Percentiles rank a stretch among this genome's conserved stretches.
Conservation (phyloP, 2,113 vertebrate species). For the Aramus guarauna region DNA sequence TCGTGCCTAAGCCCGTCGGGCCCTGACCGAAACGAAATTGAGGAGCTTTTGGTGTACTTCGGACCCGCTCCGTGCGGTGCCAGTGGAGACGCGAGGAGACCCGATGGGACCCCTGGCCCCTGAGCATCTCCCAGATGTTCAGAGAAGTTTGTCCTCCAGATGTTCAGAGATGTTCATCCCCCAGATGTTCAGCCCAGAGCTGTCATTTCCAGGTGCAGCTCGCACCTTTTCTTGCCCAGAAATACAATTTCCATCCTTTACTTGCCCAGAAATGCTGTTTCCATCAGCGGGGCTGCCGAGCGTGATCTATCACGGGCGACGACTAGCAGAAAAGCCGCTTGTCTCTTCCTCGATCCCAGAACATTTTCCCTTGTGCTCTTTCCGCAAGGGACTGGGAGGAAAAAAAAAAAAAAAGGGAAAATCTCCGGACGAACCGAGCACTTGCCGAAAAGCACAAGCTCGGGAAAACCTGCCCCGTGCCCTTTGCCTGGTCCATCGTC, state of each 20-base stretch:
- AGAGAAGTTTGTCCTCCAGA: not conserved
- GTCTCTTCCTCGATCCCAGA: not conserved
- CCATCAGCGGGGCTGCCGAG: rapidly evolving
- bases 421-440: not conserved
- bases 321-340: not conserved
- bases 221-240: not conserved
- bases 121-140: not conserved
- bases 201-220: not conserved
- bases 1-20: not conserved
- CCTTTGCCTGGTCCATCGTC: not conserved
- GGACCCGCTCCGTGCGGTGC: rapidly evolving
- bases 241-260: not conserved
- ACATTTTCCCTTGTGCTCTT: not conserved
- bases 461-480: rapidly evolving
- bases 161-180: not conserved
- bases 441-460: not conserved
- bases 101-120: rapidly evolving
- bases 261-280: not conserved
- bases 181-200: not conserved
- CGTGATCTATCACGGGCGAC: rapidly evolving
- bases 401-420: not conserved
- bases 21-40: not conserved
- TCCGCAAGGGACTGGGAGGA: not conserved
- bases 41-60: not conserved
- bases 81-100: rapidly evolving